Base-by-base conservation (phyloP, 2,113 vertebrate genomes). In the Callospermophilus lateralis region DNA sequence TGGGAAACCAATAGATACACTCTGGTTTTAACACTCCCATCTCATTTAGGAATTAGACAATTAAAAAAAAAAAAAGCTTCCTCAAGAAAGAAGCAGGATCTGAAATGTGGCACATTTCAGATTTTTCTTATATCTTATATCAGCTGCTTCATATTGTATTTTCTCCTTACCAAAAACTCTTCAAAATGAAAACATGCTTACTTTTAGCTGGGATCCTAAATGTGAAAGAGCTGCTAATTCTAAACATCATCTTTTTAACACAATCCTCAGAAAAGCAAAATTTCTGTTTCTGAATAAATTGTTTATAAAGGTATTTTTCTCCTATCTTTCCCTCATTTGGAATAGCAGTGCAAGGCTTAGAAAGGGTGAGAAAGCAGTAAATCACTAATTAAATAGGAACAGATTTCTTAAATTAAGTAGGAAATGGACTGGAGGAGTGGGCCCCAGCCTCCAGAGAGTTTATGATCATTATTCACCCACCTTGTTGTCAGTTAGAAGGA, bases 181-280 rank as follows among this genome's bases (percentile, higher is more conserved):
- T 86, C 53, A 45, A 73, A 95, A 95, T 72, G 65, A 74, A 89
- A 95, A 83, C 55, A 84, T 42, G n/a, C 72, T 84, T 85, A 45
- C 24, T 93, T 97, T 89, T 37, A 53, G 61, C n/a, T 86, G 55
- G 30, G 15, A n/a, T 83, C 63, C 48, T 86, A 93, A 93, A 89
- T 92, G 58, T 79, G 79, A 96, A 97, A 89, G 53, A 87, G 76
- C 42, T 84, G 12, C 34, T 72, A 70, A 93, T 90, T 78, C 61
- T 80, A 94, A 81, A 70, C 20, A 51, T 86, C 19, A 74, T 13
- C 19, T 84, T 84, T 91, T 92, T 30, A 72, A 94, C n/a, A 92
- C 76, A 72, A 86, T 87, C 48, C 12, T 93, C 34, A 42, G 20
- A 83, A 89, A 77, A 94, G 13, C n/a, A 94, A 94, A 94, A 88